Evolutionary conservation across 1,140 invertebrate species (phyloP), one percentile per base, ranked within the genome.

Genomic region (Panagrolaimus sp.): DNA sequence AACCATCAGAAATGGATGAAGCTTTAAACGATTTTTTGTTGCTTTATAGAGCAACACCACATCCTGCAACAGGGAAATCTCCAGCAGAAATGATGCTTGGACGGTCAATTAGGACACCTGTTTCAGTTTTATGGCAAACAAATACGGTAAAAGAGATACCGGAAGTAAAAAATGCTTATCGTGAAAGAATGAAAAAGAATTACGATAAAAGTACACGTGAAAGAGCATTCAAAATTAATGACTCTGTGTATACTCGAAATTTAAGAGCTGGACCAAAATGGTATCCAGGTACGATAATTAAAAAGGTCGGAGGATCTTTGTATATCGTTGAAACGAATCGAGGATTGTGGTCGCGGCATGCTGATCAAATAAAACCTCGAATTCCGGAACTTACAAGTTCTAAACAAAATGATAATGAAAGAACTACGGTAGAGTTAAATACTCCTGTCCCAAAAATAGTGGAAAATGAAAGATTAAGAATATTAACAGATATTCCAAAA

Each of bases 251-350:
- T 28, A 28, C 65, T 17, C 38, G 65, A 6, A 66, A 66, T 5
- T 66, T 24, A 17, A n/a, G 65, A 21, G 65, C 17, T 12, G 65
- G 65, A n/a, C 10, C 10, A 10, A 66, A 66, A 15, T 66, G 65
- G 65, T 12, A 24, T 14, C 65, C 38, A 63, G 65, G 65, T 4
- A 26, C 17, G 55, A 63, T 66, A 17, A 14, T 66, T 44, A 43
- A 62, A 17, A 1, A 62, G 1, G 44, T 66, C n/a, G 65, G 65
- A 12, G 10, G 55, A 17, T 17, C 65, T 28, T 55, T 66, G 38
- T 66, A 2, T 55, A 21, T 44, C 44, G 38, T 66, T 1, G 38
- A 55, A 3, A 66, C 65, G 38, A 14, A n/a, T 63, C 28, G 7
- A 6, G 65, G 65, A 66, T 15, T 66, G 1, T 66, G 65, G 65